Percentiles rank a stretch among this genome's conserved stretches.
Conservation (phyloP, 2,797 vertebrate genomes). For the Coilia nasus region DNA sequence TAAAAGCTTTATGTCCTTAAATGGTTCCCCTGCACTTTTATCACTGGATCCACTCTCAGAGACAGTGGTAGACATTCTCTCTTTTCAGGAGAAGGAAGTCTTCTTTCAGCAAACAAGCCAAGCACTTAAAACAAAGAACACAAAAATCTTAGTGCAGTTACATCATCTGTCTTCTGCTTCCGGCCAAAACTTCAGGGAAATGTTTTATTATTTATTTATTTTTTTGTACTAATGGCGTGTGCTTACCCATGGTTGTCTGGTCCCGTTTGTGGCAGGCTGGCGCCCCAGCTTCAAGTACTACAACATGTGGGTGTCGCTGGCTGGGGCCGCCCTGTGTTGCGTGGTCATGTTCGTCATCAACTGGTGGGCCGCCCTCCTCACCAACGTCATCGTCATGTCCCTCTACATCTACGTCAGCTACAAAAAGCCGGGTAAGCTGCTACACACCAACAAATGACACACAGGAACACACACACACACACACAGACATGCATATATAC, state of each 20-base stretch:
- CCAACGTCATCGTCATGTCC: constrained; percentile 93
- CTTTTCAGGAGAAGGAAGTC: background rate
- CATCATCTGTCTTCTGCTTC: background rate
- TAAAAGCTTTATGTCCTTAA: too few species aligned
- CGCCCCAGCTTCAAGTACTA: constrained; percentile 98
- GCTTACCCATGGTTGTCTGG: background rate
- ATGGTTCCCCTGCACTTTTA: too few species aligned
- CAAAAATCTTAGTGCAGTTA: background rate
- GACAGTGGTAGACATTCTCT: background rate
- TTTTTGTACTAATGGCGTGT: background rate
- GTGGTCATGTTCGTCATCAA: constrained; percentile 99
- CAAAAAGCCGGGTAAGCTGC: constrained; percentile 91
- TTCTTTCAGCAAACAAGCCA: background rate
- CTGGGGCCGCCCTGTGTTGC: constrained; percentile 92
- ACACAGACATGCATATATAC: too few species aligned
- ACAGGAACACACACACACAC: background rate
- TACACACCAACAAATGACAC: background rate
- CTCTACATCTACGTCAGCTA: constrained; percentile 98
- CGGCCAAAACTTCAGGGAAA: background rate
- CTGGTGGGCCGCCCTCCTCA: constrained; percentile 95
- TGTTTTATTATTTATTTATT: background rate
- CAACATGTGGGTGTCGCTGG: constrained; percentile 98
- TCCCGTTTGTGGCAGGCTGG: constrained; percentile 82
- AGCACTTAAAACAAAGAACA: background rate
- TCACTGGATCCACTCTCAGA: too few species aligned